A percentile compares a stretch with the other conserved stretches of the same genome.
phyloP scores from a whole-genome alignment of 2,797 vertebrate genomes.

The Clarias fuscus region DNA sequence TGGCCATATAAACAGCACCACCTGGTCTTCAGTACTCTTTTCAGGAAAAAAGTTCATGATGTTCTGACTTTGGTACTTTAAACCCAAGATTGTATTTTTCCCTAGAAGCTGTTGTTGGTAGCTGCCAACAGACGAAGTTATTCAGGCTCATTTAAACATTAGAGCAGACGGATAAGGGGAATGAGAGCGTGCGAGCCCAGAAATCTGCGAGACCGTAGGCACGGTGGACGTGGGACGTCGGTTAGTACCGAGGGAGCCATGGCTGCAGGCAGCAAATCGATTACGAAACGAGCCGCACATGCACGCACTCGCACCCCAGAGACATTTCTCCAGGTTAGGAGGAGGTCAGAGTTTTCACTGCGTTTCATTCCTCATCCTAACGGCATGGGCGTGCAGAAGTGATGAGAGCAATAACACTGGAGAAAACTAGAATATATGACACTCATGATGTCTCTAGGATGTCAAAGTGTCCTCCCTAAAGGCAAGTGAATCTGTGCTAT shows the following conservation, averaged over 20 bases:
- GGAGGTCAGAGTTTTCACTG: slow-evolving; percentile 42
- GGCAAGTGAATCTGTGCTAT: slow-evolving; percentile 19
- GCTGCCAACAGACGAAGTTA: neutral
- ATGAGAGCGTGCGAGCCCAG: neutral
- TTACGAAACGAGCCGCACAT: slow-evolving; percentile 37
- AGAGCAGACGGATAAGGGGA: neutral
- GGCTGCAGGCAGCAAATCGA: slow-evolving; percentile 36
- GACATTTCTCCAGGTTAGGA: slow-evolving; percentile 47
- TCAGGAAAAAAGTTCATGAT: neutral
- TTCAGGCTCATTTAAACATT: neutral
- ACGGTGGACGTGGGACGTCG: neutral
- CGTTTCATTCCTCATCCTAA: slow-evolving; percentile 39
- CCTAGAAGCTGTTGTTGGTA: neutral
- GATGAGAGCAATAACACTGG: slow-evolving; percentile 40
- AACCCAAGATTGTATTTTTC: neutral
- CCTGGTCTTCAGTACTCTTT: neutral
- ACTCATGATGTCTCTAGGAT: slow-evolving; percentile 25
- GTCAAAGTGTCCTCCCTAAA: slow-evolving; percentile 43
- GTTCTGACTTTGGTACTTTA: neutral
- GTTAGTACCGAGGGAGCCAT: slow-evolving; percentile 16
- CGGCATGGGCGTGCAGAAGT: slow-evolving; percentile 23
- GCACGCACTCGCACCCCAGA: slow-evolving; percentile 1
- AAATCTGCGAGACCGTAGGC: slow-evolving; percentile 14
- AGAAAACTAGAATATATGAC: slow-evolving; percentile 39
- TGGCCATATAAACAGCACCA: neutral